These are phyloP conservation scores for Callyntrura guangdongensis DNA, from an alignment of 2,888 invertebrate genomes.

Conservation along the genomic window DNA sequence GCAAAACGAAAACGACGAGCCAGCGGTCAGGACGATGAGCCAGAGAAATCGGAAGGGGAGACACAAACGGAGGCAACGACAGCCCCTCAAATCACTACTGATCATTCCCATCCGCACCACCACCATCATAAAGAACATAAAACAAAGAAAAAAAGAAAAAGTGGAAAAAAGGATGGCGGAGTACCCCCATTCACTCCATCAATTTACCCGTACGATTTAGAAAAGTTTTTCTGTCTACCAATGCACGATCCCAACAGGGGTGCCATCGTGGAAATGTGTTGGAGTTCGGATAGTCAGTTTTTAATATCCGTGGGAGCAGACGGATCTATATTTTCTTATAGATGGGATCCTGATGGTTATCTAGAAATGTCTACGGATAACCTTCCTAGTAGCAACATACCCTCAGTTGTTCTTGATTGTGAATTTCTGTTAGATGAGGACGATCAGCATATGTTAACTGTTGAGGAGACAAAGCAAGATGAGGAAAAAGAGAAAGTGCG, in stretches of 20 bases:
- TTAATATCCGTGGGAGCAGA: constrained; percentile 90
- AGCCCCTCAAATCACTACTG: constrained; percentile 56
- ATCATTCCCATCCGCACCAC: not conserved
- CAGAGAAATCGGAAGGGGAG: constrained; percentile 43
- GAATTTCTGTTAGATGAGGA: constrained; percentile 85
- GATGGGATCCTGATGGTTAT: constrained; percentile 87
- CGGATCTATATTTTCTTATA: constrained; percentile 92
- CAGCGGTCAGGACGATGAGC: constrained; percentile 33
- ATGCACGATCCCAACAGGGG: constrained; percentile 93
- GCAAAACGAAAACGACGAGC: constrained; percentile 10
- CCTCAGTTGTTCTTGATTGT: constrained; percentile 34
- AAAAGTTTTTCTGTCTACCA: constrained; percentile 90
- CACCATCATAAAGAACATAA: constrained; percentile 8
- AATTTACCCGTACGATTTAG: constrained; percentile 85
- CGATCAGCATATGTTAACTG: constrained; percentile 85
- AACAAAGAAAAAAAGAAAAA: not conserved
- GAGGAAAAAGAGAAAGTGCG: constrained; percentile 89
- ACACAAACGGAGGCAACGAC: constrained; percentile 70
- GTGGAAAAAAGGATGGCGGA: constrained; percentile 14
- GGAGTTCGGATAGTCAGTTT: constrained; percentile 88
- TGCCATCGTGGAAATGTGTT: constrained; percentile 89
- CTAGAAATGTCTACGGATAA: constrained; percentile 69
- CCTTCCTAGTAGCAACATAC: constrained; percentile 52
- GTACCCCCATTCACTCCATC: constrained; percentile 79
- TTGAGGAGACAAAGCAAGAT: constrained; percentile 91